Base-by-base conservation (phyloP, 2,113 vertebrate genomes). In the Heteronetta atricapilla region DNA sequence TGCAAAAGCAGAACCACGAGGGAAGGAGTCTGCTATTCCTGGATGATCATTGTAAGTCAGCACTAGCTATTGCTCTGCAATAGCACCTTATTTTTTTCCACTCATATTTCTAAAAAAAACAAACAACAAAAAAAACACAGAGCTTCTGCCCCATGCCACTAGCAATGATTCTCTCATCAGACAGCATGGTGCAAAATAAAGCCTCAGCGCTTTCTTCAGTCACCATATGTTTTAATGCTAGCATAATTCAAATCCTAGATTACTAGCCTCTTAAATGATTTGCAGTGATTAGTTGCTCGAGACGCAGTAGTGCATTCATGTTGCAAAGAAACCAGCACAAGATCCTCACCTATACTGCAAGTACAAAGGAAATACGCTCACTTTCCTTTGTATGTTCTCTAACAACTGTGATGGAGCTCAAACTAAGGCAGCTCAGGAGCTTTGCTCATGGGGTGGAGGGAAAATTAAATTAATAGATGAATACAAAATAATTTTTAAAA, bases 401-500 rank as follows among this genome's bases (percentile, higher is more conserved):
- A n/a, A 36, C 59, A 48, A 29, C 19, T 78, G 74, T 78, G 68
- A 23, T 67, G 66, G 53, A 89, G 13, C 52, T 87, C 52, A 64
- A 50, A 84, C 60, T 48, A 63, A 83, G 31, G 60, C 68, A 75
- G 34, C 44, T 81, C 50, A 90, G 33, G 33, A 88, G n/a, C 28
- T 93, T 85, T 90, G 50, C 56, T 91, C 14, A 4, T 62, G 60
- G 15, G 31, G 7, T 38, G 8, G 23, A 28, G 33, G 4, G 42
- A 56, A 89, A 88, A 92, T 94, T 88, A 86, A 95, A 95, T 86
- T 89, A 86, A 73, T 84, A 87, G 63, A 82, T 62, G 67, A 93
- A 94, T 82, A 90, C n/a, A 80, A 86, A 94, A 86, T 59, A 91
- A 33, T 79, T 95, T 89, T 89, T 94, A 59, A 95, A 90, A 88